Percentiles rank a stretch among this genome's conserved stretches.
Conservation (phyloP, 2,888 invertebrate species). For the Andrena hattorfiana region DNA sequence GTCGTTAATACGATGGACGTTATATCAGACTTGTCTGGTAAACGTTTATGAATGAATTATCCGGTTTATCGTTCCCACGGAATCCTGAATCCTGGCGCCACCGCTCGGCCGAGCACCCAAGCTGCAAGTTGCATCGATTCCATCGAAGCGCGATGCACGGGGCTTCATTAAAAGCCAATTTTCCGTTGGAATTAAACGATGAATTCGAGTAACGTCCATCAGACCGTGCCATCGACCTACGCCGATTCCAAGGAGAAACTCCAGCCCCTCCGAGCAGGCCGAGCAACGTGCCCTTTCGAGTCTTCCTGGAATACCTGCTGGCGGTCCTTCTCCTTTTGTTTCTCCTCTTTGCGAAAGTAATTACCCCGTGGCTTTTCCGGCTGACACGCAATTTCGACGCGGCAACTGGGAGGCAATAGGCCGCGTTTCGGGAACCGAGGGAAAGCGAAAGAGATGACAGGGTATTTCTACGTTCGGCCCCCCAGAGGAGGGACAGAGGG, state of each 20-base stretch:
- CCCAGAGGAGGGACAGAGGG: slow-evolving; percentile 35
- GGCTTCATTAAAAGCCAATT: slow-evolving; percentile 48
- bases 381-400: slow-evolving; percentile 67
- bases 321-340: slow-evolving; percentile 34
- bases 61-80: neutral
- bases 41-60: slow-evolving; percentile 39
- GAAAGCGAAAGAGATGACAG: slow-evolving; percentile 77
- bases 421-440: slow-evolving; percentile 56
- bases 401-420: slow-evolving; percentile 28
- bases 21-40: slow-evolving; percentile 11
- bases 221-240: neutral
- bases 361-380: slow-evolving; percentile 58
- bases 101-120: slow-evolving; percentile 65
- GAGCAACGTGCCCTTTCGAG: neutral
- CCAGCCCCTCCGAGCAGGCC: no score
- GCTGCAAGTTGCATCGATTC: slow-evolving; percentile 70
- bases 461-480: slow-evolving; percentile 75
- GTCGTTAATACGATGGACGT: slow-evolving; percentile 26
- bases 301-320: neutral
- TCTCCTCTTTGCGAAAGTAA: slow-evolving; percentile 56
- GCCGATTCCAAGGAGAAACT: neutral
- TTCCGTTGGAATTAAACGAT: slow-evolving; percentile 23
- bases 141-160: slow-evolving; percentile 37
- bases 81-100: slow-evolving; percentile 70
- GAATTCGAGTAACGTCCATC: slow-evolving; percentile 29